These are phyloP conservation scores for Ellobium chinense DNA, from an alignment of 2,888 invertebrate genomes.

Conservation along the genomic window DNA sequence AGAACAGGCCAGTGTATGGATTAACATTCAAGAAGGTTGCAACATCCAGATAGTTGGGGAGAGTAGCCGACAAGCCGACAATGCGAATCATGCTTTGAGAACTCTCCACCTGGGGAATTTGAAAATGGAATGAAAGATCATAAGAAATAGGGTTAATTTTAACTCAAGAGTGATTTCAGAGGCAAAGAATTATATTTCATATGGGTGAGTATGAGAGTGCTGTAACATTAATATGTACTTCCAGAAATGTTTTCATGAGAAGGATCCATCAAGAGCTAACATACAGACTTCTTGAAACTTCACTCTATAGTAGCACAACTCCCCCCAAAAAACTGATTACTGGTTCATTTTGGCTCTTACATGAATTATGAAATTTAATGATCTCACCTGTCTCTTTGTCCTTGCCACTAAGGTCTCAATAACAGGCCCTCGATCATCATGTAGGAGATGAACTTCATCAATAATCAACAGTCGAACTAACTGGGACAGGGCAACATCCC, in stretches of 20 bases:
- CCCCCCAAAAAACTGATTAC: no score
- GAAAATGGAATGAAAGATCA: neutral
- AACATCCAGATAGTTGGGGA: constrained; percentile 98
- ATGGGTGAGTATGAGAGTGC: no score
- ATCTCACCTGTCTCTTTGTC: constrained; percentile 88
- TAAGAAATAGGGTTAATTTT: no score
- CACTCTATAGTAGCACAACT: no score
- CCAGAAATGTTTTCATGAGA: no score
- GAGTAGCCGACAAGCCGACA: constrained; percentile 96
- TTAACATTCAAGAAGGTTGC: constrained; percentile 96
- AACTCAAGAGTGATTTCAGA: no score
- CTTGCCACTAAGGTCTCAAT: constrained; percentile 98
- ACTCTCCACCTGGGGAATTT: constrained; percentile 81
- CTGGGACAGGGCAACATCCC: constrained; percentile 84
- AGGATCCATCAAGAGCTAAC: no score
- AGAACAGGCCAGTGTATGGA: constrained; percentile 92
- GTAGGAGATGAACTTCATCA: constrained; percentile 97
- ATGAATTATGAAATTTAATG: neutral
- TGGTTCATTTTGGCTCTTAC: no score
- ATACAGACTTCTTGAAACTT: no score
- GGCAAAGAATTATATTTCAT: no score
- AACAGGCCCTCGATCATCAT: constrained; percentile 98
- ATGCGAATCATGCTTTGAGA: constrained; percentile 92
- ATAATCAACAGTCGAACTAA: constrained; percentile 93
- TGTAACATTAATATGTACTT: no score